A percentile compares a stretch with the other conserved stretches of the same genome.
phyloP scores from a whole-genome alignment of 2,797 vertebrate genomes.

The Vireo griseus region DNA sequence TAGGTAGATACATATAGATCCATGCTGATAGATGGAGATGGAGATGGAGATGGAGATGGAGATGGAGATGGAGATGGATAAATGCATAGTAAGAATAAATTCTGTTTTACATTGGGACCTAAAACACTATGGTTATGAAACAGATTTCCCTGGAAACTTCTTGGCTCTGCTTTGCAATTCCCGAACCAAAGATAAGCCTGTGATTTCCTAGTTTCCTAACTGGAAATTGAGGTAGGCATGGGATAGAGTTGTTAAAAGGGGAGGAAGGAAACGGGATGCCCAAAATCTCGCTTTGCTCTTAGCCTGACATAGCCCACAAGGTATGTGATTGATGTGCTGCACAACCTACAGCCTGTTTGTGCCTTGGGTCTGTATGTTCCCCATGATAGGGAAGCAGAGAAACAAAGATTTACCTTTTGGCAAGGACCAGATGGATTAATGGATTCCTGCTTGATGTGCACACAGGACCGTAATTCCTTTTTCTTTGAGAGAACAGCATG shows the following conservation, averaged over 20 bases:
- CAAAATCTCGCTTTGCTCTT: neutral
- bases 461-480: neutral
- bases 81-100: neutral
- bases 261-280: neutral
- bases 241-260: neutral
- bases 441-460: neutral
- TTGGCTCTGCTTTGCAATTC: neutral
- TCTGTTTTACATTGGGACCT: neutral
- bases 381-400: neutral
- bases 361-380: neutral
- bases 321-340: too few species aligned
- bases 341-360: neutral
- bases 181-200: neutral
- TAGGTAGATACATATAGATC: neutral
- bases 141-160: neutral
- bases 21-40: neutral
- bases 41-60: neutral
- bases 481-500: neutral
- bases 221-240: neutral
- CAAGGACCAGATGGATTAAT: neutral
- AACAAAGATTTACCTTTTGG: neutral
- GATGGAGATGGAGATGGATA: neutral
- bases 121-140: neutral
- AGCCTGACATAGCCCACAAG: fast-evolving
- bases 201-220: neutral